Evolutionary conservation across 35 echinoderm and acorn worm species (phyloP).

Genomic region (Ptychodera flava): DNA sequence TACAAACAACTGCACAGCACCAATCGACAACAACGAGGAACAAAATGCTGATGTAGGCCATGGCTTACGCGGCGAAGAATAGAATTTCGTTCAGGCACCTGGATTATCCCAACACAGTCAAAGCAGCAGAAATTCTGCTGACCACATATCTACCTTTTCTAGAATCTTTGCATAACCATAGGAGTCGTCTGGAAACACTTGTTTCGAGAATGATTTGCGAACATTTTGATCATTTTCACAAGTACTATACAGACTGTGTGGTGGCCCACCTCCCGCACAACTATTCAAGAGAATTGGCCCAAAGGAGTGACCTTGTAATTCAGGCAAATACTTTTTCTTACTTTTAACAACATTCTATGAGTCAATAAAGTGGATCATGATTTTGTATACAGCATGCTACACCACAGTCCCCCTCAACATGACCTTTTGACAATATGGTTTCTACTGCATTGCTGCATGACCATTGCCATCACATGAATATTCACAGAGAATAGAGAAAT

Average conservation of each 20-base stretch:
- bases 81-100: not conserved
- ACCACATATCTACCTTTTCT: not conserved
- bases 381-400: too few species aligned
- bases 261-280: not conserved
- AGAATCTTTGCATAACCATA: not conserved
- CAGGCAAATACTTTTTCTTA: too few species aligned
- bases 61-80: not conserved
- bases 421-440: too few species aligned
- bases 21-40: not conserved
- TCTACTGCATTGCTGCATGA: too few species aligned
- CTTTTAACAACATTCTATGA: too few species aligned
- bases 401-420: too few species aligned
- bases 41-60: not conserved
- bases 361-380: too few species aligned
- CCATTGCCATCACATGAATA: too few species aligned
- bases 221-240: not conserved
- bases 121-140: not conserved
- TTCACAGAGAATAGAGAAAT: too few species aligned
- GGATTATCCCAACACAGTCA: not conserved
- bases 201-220: not conserved
- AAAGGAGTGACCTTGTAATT: not conserved
- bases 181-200: not conserved
- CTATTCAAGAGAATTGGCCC: not conserved
- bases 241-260: not conserved
- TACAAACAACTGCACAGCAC: not conserved